Evolutionary conservation across 2,113 vertebrate species (phyloP).

Genomic region (Theristicus caerulescens): DNA sequence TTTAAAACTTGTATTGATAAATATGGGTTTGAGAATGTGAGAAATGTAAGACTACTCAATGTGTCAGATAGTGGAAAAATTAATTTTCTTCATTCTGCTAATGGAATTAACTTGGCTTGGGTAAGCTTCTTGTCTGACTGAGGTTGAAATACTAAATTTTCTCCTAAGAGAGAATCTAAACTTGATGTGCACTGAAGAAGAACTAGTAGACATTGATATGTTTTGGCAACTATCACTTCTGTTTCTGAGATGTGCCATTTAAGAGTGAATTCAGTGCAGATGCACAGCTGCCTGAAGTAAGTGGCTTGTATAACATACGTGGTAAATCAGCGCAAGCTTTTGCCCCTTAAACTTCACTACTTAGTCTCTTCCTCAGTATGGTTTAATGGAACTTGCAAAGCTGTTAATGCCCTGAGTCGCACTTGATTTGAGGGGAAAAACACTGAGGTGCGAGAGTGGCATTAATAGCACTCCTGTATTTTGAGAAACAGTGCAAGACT

Average conservation of each 20-base stretch:
- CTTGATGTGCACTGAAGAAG: not conserved
- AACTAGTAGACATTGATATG: not conserved
- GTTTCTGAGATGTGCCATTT: not conserved
- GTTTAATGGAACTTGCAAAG: not conserved
- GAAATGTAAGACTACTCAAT: not conserved
- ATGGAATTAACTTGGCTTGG: not conserved
- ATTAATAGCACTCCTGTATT: not conserved
- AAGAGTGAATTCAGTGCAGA: not conserved
- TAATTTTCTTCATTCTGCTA: not conserved
- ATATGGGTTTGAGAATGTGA: not conserved
- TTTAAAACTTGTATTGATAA: not conserved
- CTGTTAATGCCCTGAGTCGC: not conserved
- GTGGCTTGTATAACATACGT: fast-evolving
- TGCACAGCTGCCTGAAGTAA: not conserved
- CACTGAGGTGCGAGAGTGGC: not conserved
- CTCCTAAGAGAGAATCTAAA: not conserved
- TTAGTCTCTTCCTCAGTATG: not conserved
- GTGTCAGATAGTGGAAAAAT: not conserved
- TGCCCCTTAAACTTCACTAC: not conserved
- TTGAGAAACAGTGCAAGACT: not conserved
- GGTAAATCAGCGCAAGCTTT: not conserved
- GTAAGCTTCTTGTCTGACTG: not conserved
- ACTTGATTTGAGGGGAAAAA: not conserved
- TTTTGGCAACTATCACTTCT: not conserved
- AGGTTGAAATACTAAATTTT: not conserved